These are phyloP conservation scores for Drosophila anomelani DNA, from an alignment of 2,888 invertebrate genomes.

Conservation along the genomic window DNA sequence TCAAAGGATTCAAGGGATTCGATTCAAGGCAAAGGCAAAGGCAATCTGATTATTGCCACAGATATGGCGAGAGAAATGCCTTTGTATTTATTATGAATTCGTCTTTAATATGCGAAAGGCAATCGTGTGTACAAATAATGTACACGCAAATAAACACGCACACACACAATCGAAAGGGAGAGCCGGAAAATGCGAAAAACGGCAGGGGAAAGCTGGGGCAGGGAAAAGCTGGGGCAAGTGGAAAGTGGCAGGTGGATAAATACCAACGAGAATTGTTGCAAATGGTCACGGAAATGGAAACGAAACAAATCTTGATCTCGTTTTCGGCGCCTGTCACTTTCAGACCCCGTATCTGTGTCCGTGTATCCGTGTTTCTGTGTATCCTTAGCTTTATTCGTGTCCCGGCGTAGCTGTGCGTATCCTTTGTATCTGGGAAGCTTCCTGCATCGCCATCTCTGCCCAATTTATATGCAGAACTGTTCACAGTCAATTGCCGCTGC, in stretches of 20 bases:
- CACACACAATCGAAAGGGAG: conserved; percentile 16
- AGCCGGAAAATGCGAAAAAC: neutral
- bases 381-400: neutral
- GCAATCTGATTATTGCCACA: conserved; percentile 23
- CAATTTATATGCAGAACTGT: conserved; percentile 48
- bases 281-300: conserved; percentile 53
- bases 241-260: conserved; percentile 35
- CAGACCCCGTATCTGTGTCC: neutral
- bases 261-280: conserved; percentile 35
- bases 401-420: conserved; percentile 12
- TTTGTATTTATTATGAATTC: conserved; percentile 50
- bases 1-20: neutral
- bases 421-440: neutral
- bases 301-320: conserved; percentile 51
- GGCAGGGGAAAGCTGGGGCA: neutral
- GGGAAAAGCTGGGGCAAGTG: neutral
- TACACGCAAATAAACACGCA: conserved; percentile 52
- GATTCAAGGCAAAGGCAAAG: neutral
- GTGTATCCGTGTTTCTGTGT: neutral
- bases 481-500: conserved; percentile 40
- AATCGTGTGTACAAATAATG: conserved; percentile 59
- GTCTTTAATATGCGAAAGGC: conserved; percentile 52
- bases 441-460: conserved; percentile 12
- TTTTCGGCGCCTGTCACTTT: conserved; percentile 31
- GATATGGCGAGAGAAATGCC: conserved; percentile 18